Evolutionary conservation across 64 coral and sea anemone genomes (phyloP), one percentile per base, ranked within the genome.

Genomic region (Platygyra sinensis): DNA sequence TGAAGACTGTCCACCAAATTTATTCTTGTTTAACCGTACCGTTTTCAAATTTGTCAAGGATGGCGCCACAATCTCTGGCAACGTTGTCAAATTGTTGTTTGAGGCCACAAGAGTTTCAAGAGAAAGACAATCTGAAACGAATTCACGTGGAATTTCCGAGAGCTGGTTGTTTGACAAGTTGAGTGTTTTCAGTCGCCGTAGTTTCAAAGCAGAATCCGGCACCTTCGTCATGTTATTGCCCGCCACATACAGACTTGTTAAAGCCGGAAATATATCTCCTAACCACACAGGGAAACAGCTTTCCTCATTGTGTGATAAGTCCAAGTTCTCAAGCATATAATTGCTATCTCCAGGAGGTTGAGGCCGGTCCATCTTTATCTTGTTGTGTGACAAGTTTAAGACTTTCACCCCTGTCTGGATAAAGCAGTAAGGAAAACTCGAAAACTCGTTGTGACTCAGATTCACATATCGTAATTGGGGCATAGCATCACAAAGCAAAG

Each of bases 131-230:
- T 97, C 83, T 24, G 38, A 52, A 60, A 94, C 52, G 83, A 97
- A 97, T 4, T 30, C 46, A 25, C 63, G 76, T 20, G 88, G 91
- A 55, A 97, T 97, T 64, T 87, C 73, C 30, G 62, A 72, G 27
- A 97, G 80, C 60, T 83, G 80, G 62, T 97, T 97, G 32, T 93
- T 73, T 55, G 95, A 97, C 76, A 97, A 82, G 60, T 97, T 91
- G 7, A 97, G 62, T 30, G 75, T 88, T 87, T 87, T 94, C 13
- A 97, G 87, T 38, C 81, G 46, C 17, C n/a, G 76, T 62, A 97
- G 64, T n/a, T 90, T 83, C 59, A 94, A 42, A 42, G 91, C 55
- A 2, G n/a, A 67, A n/a, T 69, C 28, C 30, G 95, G 92, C 54
- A 97, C 24, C 30, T 19, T 42, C 14, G 83, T 67, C 76, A 97